A percentile compares a stretch with the other conserved stretches of the same genome.
Evolutionary conservation across 1,140 invertebrate species (phyloP).

Genomic region (Caenorhabditis tropicalis): DNA sequence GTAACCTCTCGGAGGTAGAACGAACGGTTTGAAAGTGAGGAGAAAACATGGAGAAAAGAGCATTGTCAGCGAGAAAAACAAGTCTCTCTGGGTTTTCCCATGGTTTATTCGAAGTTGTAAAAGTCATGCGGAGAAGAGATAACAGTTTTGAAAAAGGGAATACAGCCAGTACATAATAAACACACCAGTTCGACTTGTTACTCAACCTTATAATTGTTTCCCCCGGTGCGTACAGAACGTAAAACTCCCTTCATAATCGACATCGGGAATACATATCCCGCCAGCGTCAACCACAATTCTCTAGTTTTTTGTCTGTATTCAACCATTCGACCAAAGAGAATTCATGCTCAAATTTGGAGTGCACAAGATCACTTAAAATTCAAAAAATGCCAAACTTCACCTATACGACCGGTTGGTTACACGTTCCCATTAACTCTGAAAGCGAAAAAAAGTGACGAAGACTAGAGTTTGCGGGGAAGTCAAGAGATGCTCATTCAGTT

Average conservation of each 20-base stretch:
- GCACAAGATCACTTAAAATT: not conserved
- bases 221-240: not conserved
- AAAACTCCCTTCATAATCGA: conserved; percentile 39
- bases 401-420: conserved; percentile 35
- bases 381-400: conserved; percentile 11
- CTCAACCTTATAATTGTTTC: not conserved
- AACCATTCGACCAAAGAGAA: not conserved
- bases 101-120: not conserved
- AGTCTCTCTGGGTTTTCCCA: not conserved
- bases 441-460: conserved; percentile 23
- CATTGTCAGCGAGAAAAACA: not conserved
- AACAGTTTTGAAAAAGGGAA: not conserved
- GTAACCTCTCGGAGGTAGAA: not conserved
- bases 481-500: conserved; percentile 43
- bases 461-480: conserved; percentile 37
- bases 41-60: not conserved
- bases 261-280: conserved; percentile 14
- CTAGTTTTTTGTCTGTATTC: conserved; percentile 9
- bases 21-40: too few species aligned
- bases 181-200: conserved; percentile 29
- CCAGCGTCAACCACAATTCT: not conserved
- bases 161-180: conserved; percentile 34
- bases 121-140: not conserved
- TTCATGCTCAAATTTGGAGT: conserved; percentile 34
- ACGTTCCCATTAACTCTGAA: not conserved